Percentiles rank a stretch among this genome's conserved stretches.
Evolutionary conservation across 2,888 invertebrate genomes (phyloP).

Genomic region (Crepidodera aurea): DNA sequence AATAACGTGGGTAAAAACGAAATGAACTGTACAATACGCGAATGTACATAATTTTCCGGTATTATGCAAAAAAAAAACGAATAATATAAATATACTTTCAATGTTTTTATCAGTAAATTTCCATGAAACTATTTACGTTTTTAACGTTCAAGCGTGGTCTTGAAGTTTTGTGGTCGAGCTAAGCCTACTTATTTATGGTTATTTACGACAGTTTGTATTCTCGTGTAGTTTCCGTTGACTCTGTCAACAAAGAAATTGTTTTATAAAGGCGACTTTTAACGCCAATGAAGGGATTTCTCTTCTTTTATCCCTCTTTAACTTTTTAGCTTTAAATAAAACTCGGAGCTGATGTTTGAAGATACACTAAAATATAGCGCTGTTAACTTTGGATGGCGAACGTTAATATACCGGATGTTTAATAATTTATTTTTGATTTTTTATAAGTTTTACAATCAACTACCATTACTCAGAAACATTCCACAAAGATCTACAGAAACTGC

Average conservation of each 20-base stretch:
- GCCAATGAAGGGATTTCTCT: constrained; percentile 38
- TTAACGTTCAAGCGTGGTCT: constrained; percentile 6
- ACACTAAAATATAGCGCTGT: constrained; percentile 14
- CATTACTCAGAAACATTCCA: too few relatives aligned
- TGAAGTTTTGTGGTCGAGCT: constrained; percentile 46
- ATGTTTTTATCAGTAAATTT: constrained; percentile 22
- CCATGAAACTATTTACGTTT: constrained; percentile 25
- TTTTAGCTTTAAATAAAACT: constrained; percentile 7
- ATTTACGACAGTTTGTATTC: constrained; percentile 50
- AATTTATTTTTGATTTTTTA: too few relatives aligned
- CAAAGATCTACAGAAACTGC: too few relatives aligned
- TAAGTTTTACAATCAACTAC: too few relatives aligned
- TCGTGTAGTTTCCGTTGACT: constrained; percentile 50
- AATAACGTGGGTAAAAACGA: too few relatives aligned
- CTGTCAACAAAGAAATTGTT: constrained; percentile 47
- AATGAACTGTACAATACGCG: background rate
- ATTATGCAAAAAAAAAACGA: constrained; percentile 6
- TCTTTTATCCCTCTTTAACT: constrained; percentile 15
- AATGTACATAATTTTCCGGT: constrained; percentile 7
- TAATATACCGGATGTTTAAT: too few relatives aligned
- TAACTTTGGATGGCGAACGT: too few relatives aligned
- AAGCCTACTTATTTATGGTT: constrained; percentile 48
- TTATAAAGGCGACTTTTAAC: constrained; percentile 32
- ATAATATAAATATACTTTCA: constrained; percentile 6
- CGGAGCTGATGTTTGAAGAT: constrained; percentile 27